Evolutionary conservation across 2,888 invertebrate species (phyloP).

Genomic region (Congeria kusceri): DNA sequence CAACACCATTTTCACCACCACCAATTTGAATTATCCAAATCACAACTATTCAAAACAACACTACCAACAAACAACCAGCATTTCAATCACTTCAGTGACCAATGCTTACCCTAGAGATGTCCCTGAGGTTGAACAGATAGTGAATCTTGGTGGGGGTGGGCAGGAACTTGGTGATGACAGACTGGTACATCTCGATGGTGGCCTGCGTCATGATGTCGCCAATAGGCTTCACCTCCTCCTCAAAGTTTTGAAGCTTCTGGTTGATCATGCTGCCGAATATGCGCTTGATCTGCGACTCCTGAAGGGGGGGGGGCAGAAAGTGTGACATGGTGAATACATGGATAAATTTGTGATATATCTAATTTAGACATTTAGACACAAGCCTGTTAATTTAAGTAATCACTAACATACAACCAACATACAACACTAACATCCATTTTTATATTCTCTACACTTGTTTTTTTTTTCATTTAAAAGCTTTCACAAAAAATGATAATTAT

Average conservation of each 20-base stretch:
- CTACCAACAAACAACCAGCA: not conserved
- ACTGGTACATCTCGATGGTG: constrained; percentile 85
- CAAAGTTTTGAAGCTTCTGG: constrained; percentile 92
- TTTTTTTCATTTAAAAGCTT: no score
- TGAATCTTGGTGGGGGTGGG: constrained; percentile 86
- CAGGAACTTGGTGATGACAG: constrained; percentile 83
- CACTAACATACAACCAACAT: no score
- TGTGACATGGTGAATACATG: no score
- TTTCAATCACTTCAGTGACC: no score
- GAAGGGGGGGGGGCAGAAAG: not conserved
- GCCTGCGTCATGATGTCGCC: constrained; percentile 86
- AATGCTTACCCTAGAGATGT: constrained; percentile 91
- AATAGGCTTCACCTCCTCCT: constrained; percentile 90
- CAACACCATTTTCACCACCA: constrained; percentile 6
- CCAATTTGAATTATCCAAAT: not conserved
- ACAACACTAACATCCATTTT: no score
- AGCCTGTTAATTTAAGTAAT: no score
- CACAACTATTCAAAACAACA: not conserved
- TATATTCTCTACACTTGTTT: no score
- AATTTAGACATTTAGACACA: no score
- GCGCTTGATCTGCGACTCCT: constrained; percentile 87
- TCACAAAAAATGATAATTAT: no score
- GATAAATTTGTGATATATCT: no score
- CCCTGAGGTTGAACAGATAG: constrained; percentile 86
- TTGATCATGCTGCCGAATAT: constrained; percentile 92